phyloP scores from a whole-genome alignment of 2,797 vertebrate genomes.

The Crypturellus tataupa region DNA sequence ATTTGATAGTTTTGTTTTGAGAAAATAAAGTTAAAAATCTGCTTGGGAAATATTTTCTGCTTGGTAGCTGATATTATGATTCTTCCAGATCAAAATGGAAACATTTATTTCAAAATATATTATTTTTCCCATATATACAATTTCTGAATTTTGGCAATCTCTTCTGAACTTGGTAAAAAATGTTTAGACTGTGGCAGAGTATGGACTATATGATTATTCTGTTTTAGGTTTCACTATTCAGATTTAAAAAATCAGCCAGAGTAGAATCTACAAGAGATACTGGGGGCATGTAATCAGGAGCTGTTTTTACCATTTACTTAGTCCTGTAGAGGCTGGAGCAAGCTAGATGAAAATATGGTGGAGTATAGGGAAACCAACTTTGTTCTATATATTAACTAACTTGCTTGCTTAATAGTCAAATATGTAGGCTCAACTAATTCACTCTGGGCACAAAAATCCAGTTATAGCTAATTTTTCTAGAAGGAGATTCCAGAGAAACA shows the following conservation, averaged over 20 bases:
- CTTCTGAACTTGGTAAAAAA: not conserved
- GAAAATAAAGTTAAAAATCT: not conserved
- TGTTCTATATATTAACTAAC: not conserved
- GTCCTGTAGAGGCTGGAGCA: not conserved
- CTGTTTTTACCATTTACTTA: not conserved
- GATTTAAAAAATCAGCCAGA: not conserved
- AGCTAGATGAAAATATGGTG: not conserved
- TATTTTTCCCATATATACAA: not conserved
- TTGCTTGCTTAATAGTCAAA: not conserved
- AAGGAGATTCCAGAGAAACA: not conserved
- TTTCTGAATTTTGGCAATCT: not conserved
- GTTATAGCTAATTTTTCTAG: not conserved
- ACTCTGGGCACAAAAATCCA: not conserved
- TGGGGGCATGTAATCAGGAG: not conserved
- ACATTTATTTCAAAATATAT: not conserved
- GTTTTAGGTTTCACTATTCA: not conserved
- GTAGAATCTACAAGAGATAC: rapidly evolving
- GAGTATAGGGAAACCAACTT: not conserved
- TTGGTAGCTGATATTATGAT: not conserved
- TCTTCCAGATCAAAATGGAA: not conserved
- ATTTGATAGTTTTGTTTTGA: not conserved
- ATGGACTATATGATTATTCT: not conserved
- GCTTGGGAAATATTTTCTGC: not conserved
- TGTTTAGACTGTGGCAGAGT: rapidly evolving
- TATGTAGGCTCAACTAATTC: not conserved